Conservation (phyloP, 23 tunicate species). For the Halocynthia aurantium region DNA sequence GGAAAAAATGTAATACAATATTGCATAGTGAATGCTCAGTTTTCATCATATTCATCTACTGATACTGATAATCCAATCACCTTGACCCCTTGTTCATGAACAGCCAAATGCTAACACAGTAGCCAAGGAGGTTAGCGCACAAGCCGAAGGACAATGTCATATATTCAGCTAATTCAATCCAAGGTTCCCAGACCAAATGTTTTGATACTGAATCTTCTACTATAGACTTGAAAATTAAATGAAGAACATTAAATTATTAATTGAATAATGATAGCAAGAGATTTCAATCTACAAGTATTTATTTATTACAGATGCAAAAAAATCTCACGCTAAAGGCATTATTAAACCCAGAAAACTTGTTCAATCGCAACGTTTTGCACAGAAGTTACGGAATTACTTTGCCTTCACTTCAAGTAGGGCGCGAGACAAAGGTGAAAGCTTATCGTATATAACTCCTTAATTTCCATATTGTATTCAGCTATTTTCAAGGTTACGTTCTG, state of each 20-base stretch:
- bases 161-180: no score
- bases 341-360: slow-evolving; percentile 65
- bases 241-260: no score
- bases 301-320: slow-evolving; percentile 59
- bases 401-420: slow-evolving; percentile 51
- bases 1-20: slow-evolving; percentile 52
- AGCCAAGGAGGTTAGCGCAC: no score
- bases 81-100: no score
- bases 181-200: no score
- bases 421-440: slow-evolving; percentile 50
- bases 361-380: slow-evolving; percentile 57
- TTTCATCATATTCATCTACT: neutral
- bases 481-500: neutral
- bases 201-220: no score
- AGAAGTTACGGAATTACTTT: slow-evolving; percentile 54
- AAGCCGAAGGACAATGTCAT: no score
- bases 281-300: neutral
- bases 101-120: no score
- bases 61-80: no score
- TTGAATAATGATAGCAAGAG: no score
- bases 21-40: neutral
- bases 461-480: neutral
- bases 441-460: no score
- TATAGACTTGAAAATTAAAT: no score
- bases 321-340: slow-evolving; percentile 75